A percentile compares a stretch with the other conserved stretches of the same genome.
These are phyloP conservation scores for Charadrius vociferus DNA, from an alignment of 2,113 vertebrate species.

Conservation along the genomic window DNA sequence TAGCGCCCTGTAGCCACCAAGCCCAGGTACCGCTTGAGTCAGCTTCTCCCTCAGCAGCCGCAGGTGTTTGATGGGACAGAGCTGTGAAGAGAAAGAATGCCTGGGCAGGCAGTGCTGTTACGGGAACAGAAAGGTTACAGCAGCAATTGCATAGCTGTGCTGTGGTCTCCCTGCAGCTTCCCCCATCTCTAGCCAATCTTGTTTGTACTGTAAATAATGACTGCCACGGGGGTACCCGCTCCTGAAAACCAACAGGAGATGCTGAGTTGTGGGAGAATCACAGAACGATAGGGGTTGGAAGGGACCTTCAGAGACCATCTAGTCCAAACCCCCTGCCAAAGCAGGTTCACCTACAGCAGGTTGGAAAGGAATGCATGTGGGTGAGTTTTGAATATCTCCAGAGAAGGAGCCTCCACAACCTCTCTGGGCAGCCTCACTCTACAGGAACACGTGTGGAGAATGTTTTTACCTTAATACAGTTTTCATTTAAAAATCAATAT, in stretches of 20 bases:
- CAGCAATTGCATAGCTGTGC: accelerated
- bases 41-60: background rate
- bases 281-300: too few species aligned
- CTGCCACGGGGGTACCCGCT: background rate
- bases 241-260: background rate
- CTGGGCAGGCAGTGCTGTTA: background rate
- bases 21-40: accelerated
- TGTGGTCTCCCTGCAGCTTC: background rate
- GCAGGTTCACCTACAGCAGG: too few species aligned
- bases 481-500: background rate
- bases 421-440: background rate
- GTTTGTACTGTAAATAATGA: background rate
- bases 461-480: background rate
- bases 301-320: too few species aligned
- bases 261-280: background rate
- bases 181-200: background rate
- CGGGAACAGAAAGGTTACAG: background rate
- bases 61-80: accelerated
- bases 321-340: too few species aligned
- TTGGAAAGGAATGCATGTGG: too few species aligned
- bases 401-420: too few species aligned
- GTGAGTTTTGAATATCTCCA: too few species aligned
- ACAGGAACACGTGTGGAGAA: background rate
- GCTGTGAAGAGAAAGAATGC: background rate
- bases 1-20: background rate